phyloP scores from a whole-genome alignment of 2,113 vertebrate genomes.

The Saguinus imperator region DNA sequence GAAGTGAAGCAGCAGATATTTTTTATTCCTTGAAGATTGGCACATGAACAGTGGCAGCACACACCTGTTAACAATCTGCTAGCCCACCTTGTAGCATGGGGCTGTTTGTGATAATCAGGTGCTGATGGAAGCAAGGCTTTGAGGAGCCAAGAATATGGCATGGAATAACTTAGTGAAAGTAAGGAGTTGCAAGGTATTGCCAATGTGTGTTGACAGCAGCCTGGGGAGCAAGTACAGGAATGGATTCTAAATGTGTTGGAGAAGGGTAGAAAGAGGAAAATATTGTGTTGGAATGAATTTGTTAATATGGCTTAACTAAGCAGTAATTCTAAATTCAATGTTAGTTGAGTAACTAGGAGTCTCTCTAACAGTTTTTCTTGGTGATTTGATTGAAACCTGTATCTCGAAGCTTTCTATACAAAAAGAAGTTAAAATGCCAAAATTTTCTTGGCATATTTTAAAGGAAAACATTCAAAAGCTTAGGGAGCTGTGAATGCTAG shows the following conservation, averaged over 20 bases:
- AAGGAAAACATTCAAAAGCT: not conserved
- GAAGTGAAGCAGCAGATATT: not conserved
- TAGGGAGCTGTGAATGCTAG: not conserved
- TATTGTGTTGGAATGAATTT: not conserved
- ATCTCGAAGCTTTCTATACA: not conserved
- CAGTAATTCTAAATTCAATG: not conserved
- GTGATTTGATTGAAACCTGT: not conserved
- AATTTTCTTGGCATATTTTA: not conserved
- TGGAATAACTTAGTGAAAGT: not conserved
- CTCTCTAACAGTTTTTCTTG: not conserved
- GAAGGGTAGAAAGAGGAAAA: not conserved
- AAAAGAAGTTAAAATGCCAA: not conserved
- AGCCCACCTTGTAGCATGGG: not conserved
- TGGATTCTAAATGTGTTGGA: not conserved
- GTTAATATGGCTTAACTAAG: not conserved
- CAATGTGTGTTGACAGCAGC: too few species aligned
- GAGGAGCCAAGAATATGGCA: not conserved
- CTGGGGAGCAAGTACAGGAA: not conserved
- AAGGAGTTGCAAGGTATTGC: not conserved
- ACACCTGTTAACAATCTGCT: not conserved
- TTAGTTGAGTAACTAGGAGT: not conserved
- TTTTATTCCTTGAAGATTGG: not conserved
- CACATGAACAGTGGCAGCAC: not conserved
- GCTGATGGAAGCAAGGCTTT: not conserved
- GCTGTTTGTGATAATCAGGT: not conserved